Conservation (phyloP, 2,888 invertebrate species). For the Achlya flavicornis region DNA sequence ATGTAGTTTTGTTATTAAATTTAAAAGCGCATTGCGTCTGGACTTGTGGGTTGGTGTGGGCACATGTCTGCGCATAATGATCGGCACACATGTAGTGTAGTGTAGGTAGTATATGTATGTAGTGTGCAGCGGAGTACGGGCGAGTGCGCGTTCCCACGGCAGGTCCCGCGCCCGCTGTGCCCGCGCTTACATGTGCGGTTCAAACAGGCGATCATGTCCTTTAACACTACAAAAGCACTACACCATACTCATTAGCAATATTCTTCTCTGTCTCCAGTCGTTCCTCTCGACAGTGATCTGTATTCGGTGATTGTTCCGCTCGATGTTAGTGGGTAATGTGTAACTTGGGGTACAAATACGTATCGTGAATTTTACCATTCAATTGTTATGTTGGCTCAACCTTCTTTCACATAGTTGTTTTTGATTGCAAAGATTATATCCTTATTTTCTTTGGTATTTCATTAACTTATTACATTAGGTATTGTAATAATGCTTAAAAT, state of each 20-base stretch:
- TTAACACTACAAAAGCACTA: no score
- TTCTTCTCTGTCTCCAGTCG: neutral
- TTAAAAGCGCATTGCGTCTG: slow-evolving; percentile 4
- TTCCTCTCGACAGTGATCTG: neutral
- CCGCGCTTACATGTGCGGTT: neutral
- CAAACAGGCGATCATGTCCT: neutral
- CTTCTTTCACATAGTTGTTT: no score
- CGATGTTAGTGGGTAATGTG: no score
- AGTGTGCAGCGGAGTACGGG: neutral
- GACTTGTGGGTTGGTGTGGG: slow-evolving; percentile 8
- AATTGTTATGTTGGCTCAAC: no score
- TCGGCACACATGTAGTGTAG: slow-evolving; percentile 27
- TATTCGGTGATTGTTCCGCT: neutral
- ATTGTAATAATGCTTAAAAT: no score
- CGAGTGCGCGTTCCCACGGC: slow-evolving; percentile 2
- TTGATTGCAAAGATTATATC: no score
- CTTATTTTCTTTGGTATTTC: no score
- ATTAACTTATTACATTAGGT: no score
- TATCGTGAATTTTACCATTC: no score
- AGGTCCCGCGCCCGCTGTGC: neutral
- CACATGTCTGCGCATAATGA: slow-evolving; percentile 35
- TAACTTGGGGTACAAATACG: no score
- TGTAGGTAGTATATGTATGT: neutral
- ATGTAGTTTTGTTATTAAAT: neutral
- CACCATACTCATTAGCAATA: neutral